Evolutionary conservation across 1,140 invertebrate genomes (phyloP).

Genomic region (Megathymus violae): DNA sequence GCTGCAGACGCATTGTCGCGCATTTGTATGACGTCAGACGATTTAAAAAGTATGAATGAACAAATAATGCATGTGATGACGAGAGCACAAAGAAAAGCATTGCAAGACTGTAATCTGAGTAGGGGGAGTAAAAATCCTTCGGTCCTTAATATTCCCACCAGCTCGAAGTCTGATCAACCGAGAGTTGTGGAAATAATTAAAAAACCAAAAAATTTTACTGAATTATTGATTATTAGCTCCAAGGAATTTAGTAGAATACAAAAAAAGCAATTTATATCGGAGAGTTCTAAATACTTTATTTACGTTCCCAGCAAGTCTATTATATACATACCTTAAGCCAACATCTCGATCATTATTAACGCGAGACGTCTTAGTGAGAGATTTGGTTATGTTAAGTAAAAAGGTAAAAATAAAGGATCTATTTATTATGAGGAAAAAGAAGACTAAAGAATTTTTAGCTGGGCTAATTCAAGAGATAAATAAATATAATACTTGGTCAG

Average conservation of each 20-base stretch:
- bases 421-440: too few species aligned
- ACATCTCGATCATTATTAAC: not conserved
- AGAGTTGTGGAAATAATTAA: not conserved
- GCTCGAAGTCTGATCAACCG: not conserved
- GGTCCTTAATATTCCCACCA: not conserved
- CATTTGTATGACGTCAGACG: too few species aligned
- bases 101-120: not conserved
- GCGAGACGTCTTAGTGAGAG: not conserved
- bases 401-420: not conserved
- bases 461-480: constrained; percentile 4
- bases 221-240: not conserved
- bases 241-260: too few species aligned
- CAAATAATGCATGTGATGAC: not conserved
- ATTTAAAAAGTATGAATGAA: too few species aligned
- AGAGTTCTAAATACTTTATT: too few species aligned
- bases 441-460: too few species aligned
- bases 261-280: too few species aligned
- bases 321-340: too few species aligned
- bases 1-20: too few species aligned
- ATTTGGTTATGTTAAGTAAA: not conserved
- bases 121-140: not conserved
- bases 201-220: not conserved
- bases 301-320: too few species aligned
- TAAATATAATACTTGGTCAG: not conserved
- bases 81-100: not conserved